Conservation (phyloP, 2,797 vertebrate species). For the Darevskia nairensis region DNA sequence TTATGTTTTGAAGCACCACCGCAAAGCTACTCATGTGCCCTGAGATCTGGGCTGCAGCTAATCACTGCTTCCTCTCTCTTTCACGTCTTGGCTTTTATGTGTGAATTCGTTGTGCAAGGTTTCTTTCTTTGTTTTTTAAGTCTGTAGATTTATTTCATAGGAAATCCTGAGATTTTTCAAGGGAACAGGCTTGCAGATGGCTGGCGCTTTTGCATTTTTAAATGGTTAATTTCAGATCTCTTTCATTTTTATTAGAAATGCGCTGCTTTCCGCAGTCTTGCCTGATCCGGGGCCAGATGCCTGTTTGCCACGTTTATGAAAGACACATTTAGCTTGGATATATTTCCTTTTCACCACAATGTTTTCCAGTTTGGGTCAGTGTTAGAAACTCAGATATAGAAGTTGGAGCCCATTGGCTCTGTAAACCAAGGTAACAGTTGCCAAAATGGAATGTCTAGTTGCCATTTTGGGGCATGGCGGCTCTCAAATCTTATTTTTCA, state of each 20-base stretch:
- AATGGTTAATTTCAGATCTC: neutral
- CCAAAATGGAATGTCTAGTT: too few relatives aligned
- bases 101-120: neutral
- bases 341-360: neutral
- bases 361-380: neutral
- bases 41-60: too few relatives aligned
- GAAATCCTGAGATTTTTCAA: neutral
- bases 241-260: neutral
- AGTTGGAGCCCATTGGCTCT: too few relatives aligned
- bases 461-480: too few relatives aligned
- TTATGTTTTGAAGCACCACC: neutral
- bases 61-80: neutral
- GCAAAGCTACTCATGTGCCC: neutral
- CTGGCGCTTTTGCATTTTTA: neutral
- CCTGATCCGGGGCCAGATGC: neutral
- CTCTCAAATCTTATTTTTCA: too few relatives aligned
- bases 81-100: neutral
- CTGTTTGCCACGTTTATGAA: neutral
- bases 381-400: too few relatives aligned
- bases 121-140: neutral
- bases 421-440: too few relatives aligned
- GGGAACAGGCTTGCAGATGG: neutral
- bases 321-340: neutral
- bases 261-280: neutral
- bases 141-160: neutral